Base-by-base conservation (phyloP, 2,113 vertebrate genomes). In the Laticauda laticaudata region DNA sequence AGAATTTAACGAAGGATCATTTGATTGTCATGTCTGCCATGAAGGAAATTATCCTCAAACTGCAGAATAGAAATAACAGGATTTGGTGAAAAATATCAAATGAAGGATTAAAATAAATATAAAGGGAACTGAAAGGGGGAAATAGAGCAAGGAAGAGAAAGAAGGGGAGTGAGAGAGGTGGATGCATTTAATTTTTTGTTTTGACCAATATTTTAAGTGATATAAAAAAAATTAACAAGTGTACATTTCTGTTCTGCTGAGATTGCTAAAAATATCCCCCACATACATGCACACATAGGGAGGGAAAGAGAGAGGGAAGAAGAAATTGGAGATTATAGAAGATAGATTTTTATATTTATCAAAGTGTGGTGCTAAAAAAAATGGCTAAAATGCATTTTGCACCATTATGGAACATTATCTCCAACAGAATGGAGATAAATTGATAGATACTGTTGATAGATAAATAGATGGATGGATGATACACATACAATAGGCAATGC, bases 191-290 rank as follows among this genome's bases (percentile, higher is more conserved):
- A 91, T 93, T 95, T 91, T 92, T 75, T 96, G 91, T 94, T 96
- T 96, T 96, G 94, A 96, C 95, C 96, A 86, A 93, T 81, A 96
- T 97, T 97, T 97, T 95, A 94, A 87, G 92, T 93, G 97, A 95
- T 96, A 97, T 89, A 96, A 95, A 97, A 97, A 97, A 94, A 97
- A 97, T 97, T 97, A 97, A 96, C 97, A 98, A 97, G 97, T 97
- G 96, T 90, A 95, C 94, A 97, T 93, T 90, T 97, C 95, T 95
- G 93, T 94, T 97, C 96, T 86, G 93, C 94, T 95, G 51, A 0
- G 89, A 96, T 94, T 95, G 94, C 97, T 96, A 97, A 94, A 97
- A 89, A 97, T 96, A 94, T 39, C 45, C 45, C 45, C 45, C 96
- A 94, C 93, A 96, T 95, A 97, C 93, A 97, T 94, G 96, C 39